These are phyloP conservation scores for Noctua fimbriata DNA, from an alignment of 2,888 invertebrate genomes.

Conservation along the genomic window DNA sequence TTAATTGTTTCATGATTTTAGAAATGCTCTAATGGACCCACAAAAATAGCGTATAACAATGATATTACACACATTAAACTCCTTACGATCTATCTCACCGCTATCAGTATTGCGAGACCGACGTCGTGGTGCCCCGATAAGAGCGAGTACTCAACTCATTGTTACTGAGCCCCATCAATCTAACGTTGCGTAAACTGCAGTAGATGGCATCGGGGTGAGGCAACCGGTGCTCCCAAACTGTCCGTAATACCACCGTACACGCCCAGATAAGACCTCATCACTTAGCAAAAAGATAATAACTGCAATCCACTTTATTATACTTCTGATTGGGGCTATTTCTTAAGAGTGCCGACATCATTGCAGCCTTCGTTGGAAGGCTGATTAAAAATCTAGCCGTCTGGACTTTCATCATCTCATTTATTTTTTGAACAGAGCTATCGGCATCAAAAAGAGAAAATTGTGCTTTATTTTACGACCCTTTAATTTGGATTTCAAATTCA, in stretches of 20 bases:
- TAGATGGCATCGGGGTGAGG: slow-evolving; percentile 63
- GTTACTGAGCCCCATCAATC: slow-evolving; percentile 73
- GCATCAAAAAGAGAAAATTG: background rate
- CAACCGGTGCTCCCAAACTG: slow-evolving; percentile 66
- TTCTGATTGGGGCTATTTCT: slow-evolving; percentile 58
- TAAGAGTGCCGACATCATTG: slow-evolving; percentile 47
- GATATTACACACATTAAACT: slow-evolving; percentile 27
- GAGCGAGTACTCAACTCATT: slow-evolving; percentile 58
- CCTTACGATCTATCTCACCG: slow-evolving; percentile 31
- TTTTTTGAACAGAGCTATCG: slow-evolving; percentile 28
- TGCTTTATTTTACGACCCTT: slow-evolving; percentile 30
- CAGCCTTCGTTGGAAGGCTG: slow-evolving; percentile 37
- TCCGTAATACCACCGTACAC: slow-evolving; percentile 50
- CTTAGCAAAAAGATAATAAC: slow-evolving; percentile 65
- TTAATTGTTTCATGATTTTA: background rate
- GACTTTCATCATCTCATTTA: slow-evolving; percentile 33
- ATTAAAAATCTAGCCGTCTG: slow-evolving; percentile 14
- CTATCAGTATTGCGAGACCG: slow-evolving; percentile 56
- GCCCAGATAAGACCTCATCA: slow-evolving; percentile 63
- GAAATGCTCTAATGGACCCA: slow-evolving; percentile 8
- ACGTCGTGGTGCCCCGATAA: slow-evolving; percentile 57
- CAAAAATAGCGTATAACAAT: slow-evolving; percentile 3
- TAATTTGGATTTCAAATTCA: slow-evolving; percentile 47
- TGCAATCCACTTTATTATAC: slow-evolving; percentile 59
- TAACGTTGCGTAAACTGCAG: slow-evolving; percentile 72